Conservation (phyloP, 1,140 invertebrate species). For the Drosophila ohnishii region DNA sequence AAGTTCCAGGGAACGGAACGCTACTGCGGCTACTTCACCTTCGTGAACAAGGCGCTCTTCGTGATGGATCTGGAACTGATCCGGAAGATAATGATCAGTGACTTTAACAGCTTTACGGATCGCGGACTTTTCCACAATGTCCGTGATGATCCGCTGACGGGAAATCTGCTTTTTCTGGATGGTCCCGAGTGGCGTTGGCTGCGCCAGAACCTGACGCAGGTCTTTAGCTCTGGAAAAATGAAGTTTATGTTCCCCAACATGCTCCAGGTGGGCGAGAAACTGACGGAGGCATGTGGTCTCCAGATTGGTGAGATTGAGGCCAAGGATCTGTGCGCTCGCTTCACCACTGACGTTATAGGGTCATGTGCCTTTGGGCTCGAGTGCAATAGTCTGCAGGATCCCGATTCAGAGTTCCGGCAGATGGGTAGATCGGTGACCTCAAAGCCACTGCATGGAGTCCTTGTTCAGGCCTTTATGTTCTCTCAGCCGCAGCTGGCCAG, state of each 20-base stretch:
- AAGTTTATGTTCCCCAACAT: conserved; percentile 85
- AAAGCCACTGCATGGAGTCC: conserved; percentile 19
- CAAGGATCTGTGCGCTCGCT: conserved; percentile 84
- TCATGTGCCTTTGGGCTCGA: conserved; percentile 86
- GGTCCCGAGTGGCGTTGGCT: conserved; percentile 86
- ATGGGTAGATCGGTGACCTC: conserved; percentile 50
- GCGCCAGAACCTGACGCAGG: conserved; percentile 86
- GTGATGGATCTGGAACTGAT: conserved; percentile 82
- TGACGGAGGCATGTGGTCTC: conserved; percentile 28
- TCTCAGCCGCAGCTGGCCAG: conserved; percentile 36
- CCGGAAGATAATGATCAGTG: conserved; percentile 84
- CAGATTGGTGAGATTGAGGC: conserved; percentile 55
- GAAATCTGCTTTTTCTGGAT: conserved; percentile 84
- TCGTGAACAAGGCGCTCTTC: conserved; percentile 59
- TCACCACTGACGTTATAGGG: conserved; percentile 86
- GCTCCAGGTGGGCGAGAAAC: conserved; percentile 77
- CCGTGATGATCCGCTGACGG: conserved; percentile 84
- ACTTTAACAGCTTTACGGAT: conserved; percentile 85
- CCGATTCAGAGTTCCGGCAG: conserved; percentile 84
- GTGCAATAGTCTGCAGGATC: conserved; percentile 84
- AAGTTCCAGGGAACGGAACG: conserved; percentile 39
- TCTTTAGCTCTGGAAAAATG: conserved; percentile 87
- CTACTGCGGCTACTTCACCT: conserved; percentile 65
- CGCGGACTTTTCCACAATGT: conserved; percentile 83
- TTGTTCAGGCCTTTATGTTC: conserved; percentile 51